Percentiles rank a stretch among this genome's conserved stretches.
Conservation (phyloP, 2,113 vertebrate species). For the Cromileptes altivelis region DNA sequence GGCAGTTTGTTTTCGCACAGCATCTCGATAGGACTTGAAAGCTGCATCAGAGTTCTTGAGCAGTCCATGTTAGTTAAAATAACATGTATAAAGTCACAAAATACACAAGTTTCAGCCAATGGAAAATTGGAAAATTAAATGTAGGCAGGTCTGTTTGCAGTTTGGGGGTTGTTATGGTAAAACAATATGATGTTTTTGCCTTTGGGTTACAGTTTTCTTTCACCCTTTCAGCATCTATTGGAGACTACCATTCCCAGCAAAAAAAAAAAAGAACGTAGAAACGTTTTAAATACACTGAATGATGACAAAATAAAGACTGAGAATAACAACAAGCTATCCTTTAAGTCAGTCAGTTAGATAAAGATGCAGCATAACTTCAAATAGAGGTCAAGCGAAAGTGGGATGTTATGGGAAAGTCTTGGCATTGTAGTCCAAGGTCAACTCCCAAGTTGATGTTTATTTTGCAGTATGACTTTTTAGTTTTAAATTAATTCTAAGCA, state of each 20-base stretch:
- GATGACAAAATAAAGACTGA: neutral
- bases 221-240: neutral
- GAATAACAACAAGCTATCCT: neutral
- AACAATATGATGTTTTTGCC: neutral
- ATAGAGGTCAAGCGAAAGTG: neutral
- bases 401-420: neutral
- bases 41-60: neutral
- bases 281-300: neutral
- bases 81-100: neutral
- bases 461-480: neutral
- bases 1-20: slow-evolving; percentile 31
- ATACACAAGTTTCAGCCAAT: neutral
- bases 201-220: neutral
- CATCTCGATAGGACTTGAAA: slow-evolving; percentile 5
- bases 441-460: neutral
- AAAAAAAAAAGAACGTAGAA: neutral
- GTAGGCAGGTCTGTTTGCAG: neutral
- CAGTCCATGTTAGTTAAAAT: neutral
- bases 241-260: neutral
- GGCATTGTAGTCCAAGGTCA: neutral
- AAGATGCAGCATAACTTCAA: neutral
- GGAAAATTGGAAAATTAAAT: neutral
- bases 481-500: neutral
- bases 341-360: neutral
- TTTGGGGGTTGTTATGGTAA: neutral